These are phyloP conservation scores for Oreochromis tanganicae DNA, from an alignment of 2,113 vertebrate species.

Conservation along the genomic window DNA sequence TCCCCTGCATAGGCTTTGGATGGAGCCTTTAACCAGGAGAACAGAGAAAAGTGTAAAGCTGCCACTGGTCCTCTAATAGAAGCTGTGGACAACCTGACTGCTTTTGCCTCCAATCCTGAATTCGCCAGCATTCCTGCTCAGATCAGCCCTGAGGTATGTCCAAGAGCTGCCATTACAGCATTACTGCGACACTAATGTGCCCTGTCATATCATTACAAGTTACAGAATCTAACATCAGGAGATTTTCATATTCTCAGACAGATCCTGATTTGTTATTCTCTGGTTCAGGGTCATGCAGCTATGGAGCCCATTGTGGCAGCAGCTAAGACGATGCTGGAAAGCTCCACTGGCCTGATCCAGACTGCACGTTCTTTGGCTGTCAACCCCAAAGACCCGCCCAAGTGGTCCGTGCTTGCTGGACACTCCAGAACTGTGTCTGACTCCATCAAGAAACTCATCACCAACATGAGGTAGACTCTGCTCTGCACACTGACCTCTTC, in stretches of 20 bases:
- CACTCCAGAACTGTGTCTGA: constrained; percentile 96
- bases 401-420: constrained; percentile 91
- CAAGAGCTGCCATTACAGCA: background rate
- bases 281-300: constrained; percentile 82
- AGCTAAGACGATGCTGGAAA: constrained; percentile 91
- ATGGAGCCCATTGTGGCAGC: constrained; percentile 92
- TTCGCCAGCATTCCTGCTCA: constrained; percentile 92
- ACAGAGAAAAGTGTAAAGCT: constrained; percentile 86
- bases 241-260: background rate
- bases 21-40: constrained; percentile 89
- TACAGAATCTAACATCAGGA: background rate
- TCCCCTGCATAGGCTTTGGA: constrained; percentile 80
- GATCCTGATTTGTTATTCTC: background rate
- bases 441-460: constrained; percentile 98
- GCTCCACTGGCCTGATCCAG: constrained; percentile 91
- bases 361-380: constrained; percentile 91
- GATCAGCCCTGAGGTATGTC: constrained; percentile 87
- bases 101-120: constrained; percentile 94
- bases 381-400: constrained; percentile 92
- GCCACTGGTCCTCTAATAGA: constrained; percentile 91
- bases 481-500: background rate
- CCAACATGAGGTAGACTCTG: constrained; percentile 87
- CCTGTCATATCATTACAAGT: background rate
- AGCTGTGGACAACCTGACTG: constrained; percentile 93
- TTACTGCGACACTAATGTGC: background rate